Percentiles rank a stretch among this genome's conserved stretches.
Evolutionary conservation across 2,888 invertebrate species (phyloP).

Genomic region (Drosophila nr. perissopoda): DNA sequence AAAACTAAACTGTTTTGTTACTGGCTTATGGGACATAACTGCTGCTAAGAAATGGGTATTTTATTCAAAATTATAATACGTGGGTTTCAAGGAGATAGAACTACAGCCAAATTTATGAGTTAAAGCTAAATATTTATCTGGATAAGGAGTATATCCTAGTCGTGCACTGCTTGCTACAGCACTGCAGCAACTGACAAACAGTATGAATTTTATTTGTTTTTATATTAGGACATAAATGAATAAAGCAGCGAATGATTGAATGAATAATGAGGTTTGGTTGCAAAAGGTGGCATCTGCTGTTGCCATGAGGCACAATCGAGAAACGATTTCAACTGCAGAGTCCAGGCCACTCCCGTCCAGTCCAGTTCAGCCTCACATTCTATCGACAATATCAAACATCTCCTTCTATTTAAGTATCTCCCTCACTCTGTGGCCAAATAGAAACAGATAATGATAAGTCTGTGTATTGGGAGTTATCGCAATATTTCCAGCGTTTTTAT

Average conservation of each 20-base stretch:
- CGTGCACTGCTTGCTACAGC: neutral
- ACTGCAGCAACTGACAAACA: constrained; percentile 7
- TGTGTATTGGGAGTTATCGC: constrained; percentile 72
- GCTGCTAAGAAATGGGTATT: neutral
- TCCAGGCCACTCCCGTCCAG: neutral
- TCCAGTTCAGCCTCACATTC: neutral
- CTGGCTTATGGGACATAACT: neutral
- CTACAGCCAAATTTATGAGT: neutral
- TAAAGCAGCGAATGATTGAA: constrained; percentile 2
- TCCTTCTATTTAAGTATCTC: neutral
- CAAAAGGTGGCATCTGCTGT: constrained; percentile 38
- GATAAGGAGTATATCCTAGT: neutral
- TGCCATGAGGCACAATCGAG: constrained; percentile 1
- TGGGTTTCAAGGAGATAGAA: neutral
- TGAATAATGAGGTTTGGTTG: constrained; percentile 28
- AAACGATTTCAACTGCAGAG: constrained; percentile 18
- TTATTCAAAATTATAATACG: neutral
- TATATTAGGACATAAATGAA: constrained; percentile 1
- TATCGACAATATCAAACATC: neutral
- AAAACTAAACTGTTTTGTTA: neutral
- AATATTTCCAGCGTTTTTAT: constrained; percentile 57
- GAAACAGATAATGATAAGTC: constrained; percentile 73
- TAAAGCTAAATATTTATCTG: neutral
- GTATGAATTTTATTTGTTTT: neutral
- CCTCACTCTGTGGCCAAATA: constrained; percentile 26